A percentile compares a stretch with the other conserved stretches of the same genome.
Conservation (phyloP, 2,797 vertebrate genomes). For the Taeniopygia guttata region DNA sequence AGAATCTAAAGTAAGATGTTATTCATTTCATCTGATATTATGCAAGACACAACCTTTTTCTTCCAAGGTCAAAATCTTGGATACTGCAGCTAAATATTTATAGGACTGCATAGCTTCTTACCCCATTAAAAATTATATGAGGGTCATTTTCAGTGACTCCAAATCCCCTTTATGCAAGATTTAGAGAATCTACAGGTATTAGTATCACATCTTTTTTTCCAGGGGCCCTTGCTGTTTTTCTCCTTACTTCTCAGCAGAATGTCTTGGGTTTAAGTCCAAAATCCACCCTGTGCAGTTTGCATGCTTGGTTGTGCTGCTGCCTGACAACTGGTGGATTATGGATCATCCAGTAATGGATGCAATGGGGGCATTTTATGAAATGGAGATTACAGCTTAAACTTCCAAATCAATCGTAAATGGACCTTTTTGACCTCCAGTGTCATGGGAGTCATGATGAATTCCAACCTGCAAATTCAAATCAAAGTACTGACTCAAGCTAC, state of each 20-base stretch:
- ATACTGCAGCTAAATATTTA: not conserved
- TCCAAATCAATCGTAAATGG: not conserved
- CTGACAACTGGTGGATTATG: conserved; percentile 8
- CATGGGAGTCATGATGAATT: conserved; percentile 11
- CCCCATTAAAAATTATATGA: not conserved
- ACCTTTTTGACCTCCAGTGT: conserved; percentile 26
- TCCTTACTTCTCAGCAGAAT: not conserved
- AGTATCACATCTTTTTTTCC: not conserved
- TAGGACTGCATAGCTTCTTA: not conserved
- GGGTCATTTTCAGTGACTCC: not conserved
- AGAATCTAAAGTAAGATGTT: not conserved
- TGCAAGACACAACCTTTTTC: not conserved
- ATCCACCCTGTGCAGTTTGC: not conserved
- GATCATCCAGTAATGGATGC: not conserved
- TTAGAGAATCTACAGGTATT: not conserved
- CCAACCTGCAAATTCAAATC: conserved; percentile 29
- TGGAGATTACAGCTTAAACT: not conserved
- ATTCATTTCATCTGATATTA: not conserved
- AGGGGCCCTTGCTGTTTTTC: not conserved
- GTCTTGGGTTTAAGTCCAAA: not conserved
- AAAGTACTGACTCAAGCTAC: not conserved
- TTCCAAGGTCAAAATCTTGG: not conserved
- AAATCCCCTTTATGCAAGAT: not conserved
- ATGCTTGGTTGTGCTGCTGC: not conserved
- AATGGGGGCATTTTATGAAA: conserved; percentile 5